Conservation (phyloP, 2,113 vertebrate species). For the Vimba vimba region DNA sequence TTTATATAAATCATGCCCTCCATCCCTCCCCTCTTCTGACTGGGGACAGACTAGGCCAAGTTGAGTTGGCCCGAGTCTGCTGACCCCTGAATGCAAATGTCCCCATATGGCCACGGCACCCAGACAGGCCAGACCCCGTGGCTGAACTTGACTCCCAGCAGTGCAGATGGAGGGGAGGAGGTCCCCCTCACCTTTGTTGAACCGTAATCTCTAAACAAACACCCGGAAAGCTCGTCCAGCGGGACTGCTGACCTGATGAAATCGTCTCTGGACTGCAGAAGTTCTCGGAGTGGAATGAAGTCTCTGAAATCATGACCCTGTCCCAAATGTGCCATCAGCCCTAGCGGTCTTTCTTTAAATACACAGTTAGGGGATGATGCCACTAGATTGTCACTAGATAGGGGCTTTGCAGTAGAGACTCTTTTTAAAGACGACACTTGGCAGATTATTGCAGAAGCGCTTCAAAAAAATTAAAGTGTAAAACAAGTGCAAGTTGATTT, state of each 20-base stretch:
- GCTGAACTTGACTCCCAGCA: constrained; percentile 80
- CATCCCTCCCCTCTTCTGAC: constrained; percentile 49
- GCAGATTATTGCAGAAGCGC: no score
- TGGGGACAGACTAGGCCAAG: constrained; percentile 13
- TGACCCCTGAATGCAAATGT: constrained; percentile 73
- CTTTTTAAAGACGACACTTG: no score
- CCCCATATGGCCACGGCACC: constrained; percentile 76
- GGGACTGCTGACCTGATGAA: constrained; percentile 26
- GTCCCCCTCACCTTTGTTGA: constrained; percentile 71
- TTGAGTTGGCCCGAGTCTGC: constrained; percentile 63
- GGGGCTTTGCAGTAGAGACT: no score
- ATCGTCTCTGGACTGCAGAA: constrained; percentile 23
- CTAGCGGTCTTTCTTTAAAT: background rate
- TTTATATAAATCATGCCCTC: constrained; percentile 62
- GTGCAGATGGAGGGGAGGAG: constrained; percentile 67
- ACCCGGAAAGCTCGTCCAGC: constrained; percentile 9
- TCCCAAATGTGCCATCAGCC: background rate
- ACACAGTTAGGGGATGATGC: background rate
- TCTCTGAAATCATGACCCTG: constrained; percentile 1
- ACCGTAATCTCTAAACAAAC: constrained; percentile 62
- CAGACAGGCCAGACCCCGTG: constrained; percentile 72
- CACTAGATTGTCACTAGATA: background rate
- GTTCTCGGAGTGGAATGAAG: background rate
- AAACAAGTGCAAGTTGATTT: no score
- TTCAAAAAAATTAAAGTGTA: no score